Percentiles rank a stretch among this genome's conserved stretches.
These are phyloP conservation scores for Ephestia elutella DNA, from an alignment of 1,140 invertebrate genomes.

Conservation along the genomic window DNA sequence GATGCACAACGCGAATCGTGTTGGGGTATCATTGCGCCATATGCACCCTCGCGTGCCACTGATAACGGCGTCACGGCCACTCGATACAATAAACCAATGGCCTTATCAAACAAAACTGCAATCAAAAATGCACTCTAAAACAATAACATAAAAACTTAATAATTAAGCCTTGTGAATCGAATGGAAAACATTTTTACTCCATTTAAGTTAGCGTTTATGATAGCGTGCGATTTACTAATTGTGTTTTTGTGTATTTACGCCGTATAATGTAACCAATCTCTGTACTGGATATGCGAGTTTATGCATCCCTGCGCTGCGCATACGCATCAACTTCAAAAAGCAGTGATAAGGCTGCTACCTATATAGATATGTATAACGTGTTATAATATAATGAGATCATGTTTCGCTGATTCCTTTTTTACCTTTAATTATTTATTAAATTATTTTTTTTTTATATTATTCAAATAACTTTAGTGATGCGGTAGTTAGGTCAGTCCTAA, in stretches of 20 bases:
- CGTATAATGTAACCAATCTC: neutral
- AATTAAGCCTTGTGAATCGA: neutral
- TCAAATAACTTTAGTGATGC: too few species aligned
- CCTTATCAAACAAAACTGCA: neutral
- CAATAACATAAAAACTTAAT: neutral
- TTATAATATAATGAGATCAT: too few species aligned
- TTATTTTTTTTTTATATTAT: too few species aligned
- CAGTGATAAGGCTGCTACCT: too few species aligned
- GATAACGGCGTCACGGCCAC: constrained; percentile 1
- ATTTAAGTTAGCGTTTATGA: neutral
- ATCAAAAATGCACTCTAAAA: neutral
- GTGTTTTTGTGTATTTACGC: neutral
- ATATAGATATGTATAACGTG: too few species aligned
- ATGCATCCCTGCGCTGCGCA: neutral
- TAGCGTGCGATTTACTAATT: constrained; percentile 1
- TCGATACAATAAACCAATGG: neutral
- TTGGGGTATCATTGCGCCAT: neutral
- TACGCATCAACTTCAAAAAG: neutral
- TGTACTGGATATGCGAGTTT: neutral
- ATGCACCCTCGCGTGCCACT: neutral
- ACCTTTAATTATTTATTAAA: too few species aligned
- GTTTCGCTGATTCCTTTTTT: too few species aligned
- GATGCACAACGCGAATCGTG: neutral
- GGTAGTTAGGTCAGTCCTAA: too few species aligned
- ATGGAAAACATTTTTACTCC: neutral